phyloP scores from a whole-genome alignment of 2,797 vertebrate genomes.

The Sebastes kiyomatsui region DNA sequence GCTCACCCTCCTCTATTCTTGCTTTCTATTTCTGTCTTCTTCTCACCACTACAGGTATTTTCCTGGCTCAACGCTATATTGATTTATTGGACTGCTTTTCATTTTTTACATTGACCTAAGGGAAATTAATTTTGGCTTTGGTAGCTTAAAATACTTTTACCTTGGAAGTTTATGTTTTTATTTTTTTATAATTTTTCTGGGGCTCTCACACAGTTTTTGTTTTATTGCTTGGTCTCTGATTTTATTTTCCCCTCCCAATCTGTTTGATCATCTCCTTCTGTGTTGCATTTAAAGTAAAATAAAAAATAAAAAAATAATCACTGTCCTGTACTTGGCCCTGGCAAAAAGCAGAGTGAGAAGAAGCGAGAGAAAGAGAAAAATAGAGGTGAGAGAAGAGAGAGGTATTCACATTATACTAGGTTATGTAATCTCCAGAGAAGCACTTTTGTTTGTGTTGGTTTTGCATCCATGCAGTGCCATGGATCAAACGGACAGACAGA shows the following conservation, averaged over 20 bases:
- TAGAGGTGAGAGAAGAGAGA: constrained; percentile 32
- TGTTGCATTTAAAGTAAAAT: constrained; percentile 25
- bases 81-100: constrained; percentile 40
- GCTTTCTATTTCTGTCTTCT: not conserved
- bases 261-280: constrained; percentile 19
- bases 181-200: not conserved
- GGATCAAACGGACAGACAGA: constrained; percentile 70
- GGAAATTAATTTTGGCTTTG: constrained; percentile 35
- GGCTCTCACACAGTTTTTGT: not conserved
- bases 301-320: not conserved
- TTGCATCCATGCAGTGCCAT: constrained; percentile 59
- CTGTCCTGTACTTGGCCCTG: constrained; percentile 12
- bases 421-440: constrained; percentile 65
- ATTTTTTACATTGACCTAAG: constrained; percentile 29
- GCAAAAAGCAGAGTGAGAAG: not conserved
- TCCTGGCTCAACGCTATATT: constrained; percentile 18
- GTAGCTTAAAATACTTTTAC: constrained; percentile 13
- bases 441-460: constrained; percentile 72
- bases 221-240: constrained; percentile 15
- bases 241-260: constrained; percentile 10
- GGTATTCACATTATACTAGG: constrained; percentile 47
- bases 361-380: constrained; percentile 14
- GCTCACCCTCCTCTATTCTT: not conserved
- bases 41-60: constrained; percentile 14
- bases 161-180: not conserved